These are phyloP conservation scores for Hoplostethus atlanticus DNA, from an alignment of 2,797 vertebrate species.

Conservation along the genomic window DNA sequence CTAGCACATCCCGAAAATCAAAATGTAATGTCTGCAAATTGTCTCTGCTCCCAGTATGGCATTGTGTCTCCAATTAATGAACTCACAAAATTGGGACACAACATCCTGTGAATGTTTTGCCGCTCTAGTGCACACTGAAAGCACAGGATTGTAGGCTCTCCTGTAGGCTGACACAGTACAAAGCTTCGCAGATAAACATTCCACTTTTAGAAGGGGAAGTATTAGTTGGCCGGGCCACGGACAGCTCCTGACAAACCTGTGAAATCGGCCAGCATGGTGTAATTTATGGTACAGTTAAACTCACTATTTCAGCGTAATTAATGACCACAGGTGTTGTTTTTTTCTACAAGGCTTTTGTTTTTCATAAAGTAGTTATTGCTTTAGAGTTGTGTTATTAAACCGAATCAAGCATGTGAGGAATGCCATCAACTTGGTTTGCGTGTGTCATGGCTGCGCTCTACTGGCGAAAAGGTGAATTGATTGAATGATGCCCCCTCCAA, in stretches of 20 bases:
- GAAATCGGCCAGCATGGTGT: constrained; percentile 24
- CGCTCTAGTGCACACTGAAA: background rate
- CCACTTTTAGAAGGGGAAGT: constrained; percentile 10
- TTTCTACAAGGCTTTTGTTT: constrained; percentile 38
- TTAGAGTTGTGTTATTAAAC: constrained; percentile 49
- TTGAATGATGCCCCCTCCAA: background rate
- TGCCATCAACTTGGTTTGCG: background rate
- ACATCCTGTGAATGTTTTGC: background rate
- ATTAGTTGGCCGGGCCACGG: constrained; percentile 18
- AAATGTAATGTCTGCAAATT: too few species aligned
- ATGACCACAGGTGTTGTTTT: constrained; percentile 55
- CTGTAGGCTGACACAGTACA: constrained; percentile 3
- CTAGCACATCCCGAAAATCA: too few species aligned
- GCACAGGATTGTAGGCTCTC: constrained; percentile 1
- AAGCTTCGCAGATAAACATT: constrained; percentile 28
- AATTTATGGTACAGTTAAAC: constrained; percentile 53
- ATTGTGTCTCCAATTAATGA: too few species aligned
- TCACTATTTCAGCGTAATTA: constrained; percentile 56
- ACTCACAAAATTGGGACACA: background rate
- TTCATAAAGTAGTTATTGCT: constrained; percentile 64
- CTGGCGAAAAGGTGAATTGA: constrained; percentile 53
- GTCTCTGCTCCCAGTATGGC: too few species aligned
- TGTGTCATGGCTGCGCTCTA: constrained; percentile 65
- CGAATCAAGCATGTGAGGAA: constrained; percentile 21
- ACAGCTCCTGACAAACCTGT: constrained; percentile 35